Base-by-base conservation (phyloP, 2,113 vertebrate genomes). In the Seriola quinqueradiata region DNA sequence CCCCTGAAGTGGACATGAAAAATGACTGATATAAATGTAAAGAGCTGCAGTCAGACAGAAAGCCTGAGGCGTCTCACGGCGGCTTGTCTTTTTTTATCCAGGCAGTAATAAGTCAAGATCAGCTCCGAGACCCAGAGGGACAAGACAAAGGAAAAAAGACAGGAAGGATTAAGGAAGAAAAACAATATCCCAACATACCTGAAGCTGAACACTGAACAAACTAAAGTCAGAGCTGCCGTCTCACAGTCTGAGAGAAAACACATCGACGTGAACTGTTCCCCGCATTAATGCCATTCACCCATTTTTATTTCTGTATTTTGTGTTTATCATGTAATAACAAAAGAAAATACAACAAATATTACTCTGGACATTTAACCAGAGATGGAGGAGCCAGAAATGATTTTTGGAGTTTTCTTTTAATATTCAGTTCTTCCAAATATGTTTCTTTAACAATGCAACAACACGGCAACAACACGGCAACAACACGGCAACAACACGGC, bases 161-260 rank as follows among this genome's bases (percentile, higher is more conserved):
- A 44, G 38, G 42, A 19, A 57, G 80, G 69, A 77, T 77, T 75
- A 77, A 42, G 46, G 63, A n/a, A 32, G 42, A 23, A 69, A 84
- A 82, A 63, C 59, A 77, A 79, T 42, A 72, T 38, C 4, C 58
- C 5, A 67, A 32, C 57, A 74, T 58, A 52, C 44, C 70, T 13
- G 34, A 66, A 58, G 69, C 46, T 42, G 36, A 67, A 52, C 16
- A 40, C 13, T 6, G 1, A 58, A 25, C 23, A 28, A 13, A 25
- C n/a, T 9, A 1, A 38, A 6, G 4, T 32, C 60, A 13, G 38
- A 70, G 58, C 50, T 69, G 54, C 55, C 42, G 23, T n/a, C 32
- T 57, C n/a, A 23, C 54, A 12, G 54, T 55, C 9, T 11, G 54
- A 57, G 9, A 57, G 54, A 57, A 57, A 57, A 25, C 10, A 36